Conservation (phyloP, 2,113 vertebrate species). For the Pelvicachromis taeniatus region DNA sequence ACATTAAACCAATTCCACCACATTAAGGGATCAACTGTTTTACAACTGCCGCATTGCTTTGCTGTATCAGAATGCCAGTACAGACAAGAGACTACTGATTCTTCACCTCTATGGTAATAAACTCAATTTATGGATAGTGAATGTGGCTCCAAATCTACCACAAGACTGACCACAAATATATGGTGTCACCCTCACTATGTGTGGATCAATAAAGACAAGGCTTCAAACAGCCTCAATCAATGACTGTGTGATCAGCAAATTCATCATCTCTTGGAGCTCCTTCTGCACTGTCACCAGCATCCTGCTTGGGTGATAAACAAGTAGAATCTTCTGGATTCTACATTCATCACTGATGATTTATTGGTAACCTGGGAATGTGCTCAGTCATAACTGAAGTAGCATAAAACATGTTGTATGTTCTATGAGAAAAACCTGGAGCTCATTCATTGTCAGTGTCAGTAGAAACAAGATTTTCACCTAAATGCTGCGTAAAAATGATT, state of each 20-base stretch:
- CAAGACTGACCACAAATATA: neutral
- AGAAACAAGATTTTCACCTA: neutral
- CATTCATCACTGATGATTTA: neutral
- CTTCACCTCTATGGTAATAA: neutral
- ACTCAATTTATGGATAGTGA: slow-evolving; percentile 39
- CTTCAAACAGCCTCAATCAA: slow-evolving; percentile 41
- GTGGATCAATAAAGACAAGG: slow-evolving; percentile 51
- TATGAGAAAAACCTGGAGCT: neutral
- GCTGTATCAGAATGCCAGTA: neutral
- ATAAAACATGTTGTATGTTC: neutral
- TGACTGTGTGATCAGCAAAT: slow-evolving; percentile 49
- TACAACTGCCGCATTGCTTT: neutral
- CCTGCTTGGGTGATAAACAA: neutral
- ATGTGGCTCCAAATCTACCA: slow-evolving; percentile 17
- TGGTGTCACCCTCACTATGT: slow-evolving; percentile 7
- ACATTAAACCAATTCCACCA: neutral
- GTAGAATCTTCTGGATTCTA: neutral
- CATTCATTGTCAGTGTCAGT: neutral
- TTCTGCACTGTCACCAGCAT: neutral
- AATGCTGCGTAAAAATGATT: neutral
- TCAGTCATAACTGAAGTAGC: neutral
- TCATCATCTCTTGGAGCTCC: slow-evolving; percentile 20
- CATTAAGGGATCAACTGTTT: neutral
- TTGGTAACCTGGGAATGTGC: neutral
- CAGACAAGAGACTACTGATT: slow-evolving; percentile 1